These are phyloP conservation scores for Danio kyathit DNA, from an alignment of 2,797 vertebrate species.

Conservation along the genomic window DNA sequence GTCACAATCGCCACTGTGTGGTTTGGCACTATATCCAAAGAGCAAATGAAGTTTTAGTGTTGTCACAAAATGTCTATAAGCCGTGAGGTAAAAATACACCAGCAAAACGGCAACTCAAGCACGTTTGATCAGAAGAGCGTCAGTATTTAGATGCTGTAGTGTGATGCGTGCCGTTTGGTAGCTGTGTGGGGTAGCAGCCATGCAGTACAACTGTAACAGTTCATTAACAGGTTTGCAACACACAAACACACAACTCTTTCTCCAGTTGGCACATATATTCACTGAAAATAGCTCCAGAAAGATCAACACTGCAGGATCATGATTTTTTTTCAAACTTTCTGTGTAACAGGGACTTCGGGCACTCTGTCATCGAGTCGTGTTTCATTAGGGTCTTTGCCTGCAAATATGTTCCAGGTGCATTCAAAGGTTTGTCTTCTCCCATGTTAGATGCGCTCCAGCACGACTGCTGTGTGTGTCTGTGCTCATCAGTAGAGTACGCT, in stretches of 20 bases:
- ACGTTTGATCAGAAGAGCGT: slow-evolving; percentile 29
- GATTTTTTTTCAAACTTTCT: slow-evolving; percentile 66
- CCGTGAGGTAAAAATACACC: slow-evolving; percentile 61
- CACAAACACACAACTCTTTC: slow-evolving; percentile 13
- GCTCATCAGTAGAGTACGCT: slow-evolving; percentile 55
- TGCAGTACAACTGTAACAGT: slow-evolving; percentile 67
- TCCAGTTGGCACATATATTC: slow-evolving; percentile 68
- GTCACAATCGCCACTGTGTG: slow-evolving; percentile 64
- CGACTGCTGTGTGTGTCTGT: too few relatives aligned
- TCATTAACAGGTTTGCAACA: slow-evolving; percentile 20
- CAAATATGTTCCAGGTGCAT: slow-evolving; percentile 56
- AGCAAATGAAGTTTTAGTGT: slow-evolving; percentile 23
- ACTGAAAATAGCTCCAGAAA: slow-evolving; percentile 66
- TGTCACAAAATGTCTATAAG: slow-evolving; percentile 50
- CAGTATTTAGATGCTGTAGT: slow-evolving; percentile 12
- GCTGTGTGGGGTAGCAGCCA: slow-evolving; percentile 66
- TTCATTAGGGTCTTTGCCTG: slow-evolving; percentile 73
- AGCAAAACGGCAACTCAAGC: slow-evolving; percentile 38
- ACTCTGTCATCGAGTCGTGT: slow-evolving; percentile 50
- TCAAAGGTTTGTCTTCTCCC: slow-evolving; percentile 41
- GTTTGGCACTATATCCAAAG: slow-evolving; percentile 75
- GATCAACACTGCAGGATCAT: slow-evolving; percentile 58
- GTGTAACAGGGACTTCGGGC: slow-evolving; percentile 56
- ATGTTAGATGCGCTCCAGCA: slow-evolving; percentile 30
- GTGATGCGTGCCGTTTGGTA: slow-evolving; percentile 9